These are phyloP conservation scores for Cryptocephalus moraei DNA, from an alignment of 2,888 invertebrate genomes.

Conservation along the genomic window DNA sequence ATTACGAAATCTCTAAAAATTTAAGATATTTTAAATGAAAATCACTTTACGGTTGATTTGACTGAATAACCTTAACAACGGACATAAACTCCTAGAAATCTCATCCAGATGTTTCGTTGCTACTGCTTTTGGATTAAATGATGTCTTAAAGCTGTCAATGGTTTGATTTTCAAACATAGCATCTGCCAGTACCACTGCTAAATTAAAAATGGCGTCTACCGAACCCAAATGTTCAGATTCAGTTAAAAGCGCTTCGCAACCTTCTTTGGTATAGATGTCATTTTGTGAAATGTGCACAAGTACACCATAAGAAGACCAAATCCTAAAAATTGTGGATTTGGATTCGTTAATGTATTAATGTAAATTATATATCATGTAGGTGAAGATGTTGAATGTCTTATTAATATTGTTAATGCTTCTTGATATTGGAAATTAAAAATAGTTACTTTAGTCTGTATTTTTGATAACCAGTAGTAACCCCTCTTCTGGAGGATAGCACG, in stretches of 20 bases:
- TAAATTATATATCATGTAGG: too few species aligned
- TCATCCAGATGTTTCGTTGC: conserved; percentile 72
- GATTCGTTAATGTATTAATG: too few species aligned
- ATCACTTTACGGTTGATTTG: background rate
- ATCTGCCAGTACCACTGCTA: conserved; percentile 74
- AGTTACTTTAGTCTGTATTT: conserved; percentile 25
- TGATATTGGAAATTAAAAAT: too few species aligned
- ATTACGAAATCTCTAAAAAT: conserved; percentile 70
- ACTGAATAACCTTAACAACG: conserved; percentile 17
- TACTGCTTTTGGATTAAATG: conserved; percentile 68
- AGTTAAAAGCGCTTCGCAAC: conserved; percentile 57
- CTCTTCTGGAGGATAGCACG: conserved; percentile 70
- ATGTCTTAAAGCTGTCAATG: conserved; percentile 53
- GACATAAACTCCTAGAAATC: conserved; percentile 23
- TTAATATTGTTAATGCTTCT: background rate
- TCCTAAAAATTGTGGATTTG: too few species aligned
- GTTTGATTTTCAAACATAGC: conserved; percentile 70
- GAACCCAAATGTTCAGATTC: conserved; percentile 54
- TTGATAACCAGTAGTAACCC: conserved; percentile 76
- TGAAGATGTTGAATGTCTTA: too few species aligned
- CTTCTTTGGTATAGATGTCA: conserved; percentile 59
- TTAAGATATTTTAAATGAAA: background rate
- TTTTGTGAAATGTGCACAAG: conserved; percentile 56
- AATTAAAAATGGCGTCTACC: conserved; percentile 79
- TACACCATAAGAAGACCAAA: conserved; percentile 62